Evolutionary conservation across 2,888 invertebrate genomes (phyloP), one percentile per base, ranked within the genome.

Genomic region (Pandemis corylana): DNA sequence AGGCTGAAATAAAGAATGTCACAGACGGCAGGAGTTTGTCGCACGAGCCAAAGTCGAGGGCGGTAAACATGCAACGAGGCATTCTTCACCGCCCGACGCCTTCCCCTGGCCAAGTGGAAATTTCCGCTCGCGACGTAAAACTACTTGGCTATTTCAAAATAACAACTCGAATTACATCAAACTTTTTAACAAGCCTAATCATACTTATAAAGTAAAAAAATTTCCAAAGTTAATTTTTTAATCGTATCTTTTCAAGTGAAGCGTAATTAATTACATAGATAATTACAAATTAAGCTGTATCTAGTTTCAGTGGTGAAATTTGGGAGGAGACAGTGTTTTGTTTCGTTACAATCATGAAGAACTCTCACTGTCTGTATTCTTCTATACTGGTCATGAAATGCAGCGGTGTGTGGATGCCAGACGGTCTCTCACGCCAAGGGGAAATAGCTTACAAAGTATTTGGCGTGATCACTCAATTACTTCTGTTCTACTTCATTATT

Each of bases 381-480:
- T 71, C 76, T 36, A 78, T 80, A 68, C 59, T 70, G 41, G 49
- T 80, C 3, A 74, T 80, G 76, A 75, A 74, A 59, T 71, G n/a
- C 15, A 72, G 72, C 44, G 79, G 79, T 13, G 71, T 78, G 15
- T 78, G 78, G 78, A 41, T 59, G 13, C 76, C 78, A 0, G 72
- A 77, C 7, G 7, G 53, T n/a, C 64, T 75, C 20, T 13, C 56
- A 10, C 12, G 61, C n/a, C 72, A 62, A 0, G 28, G 36, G 59
- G 64, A 68, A 7, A 20, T 70, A 13, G 68, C 64, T 28, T 78
- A 78, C 62, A 69, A 62, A 12, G 9, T 71, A 2, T 78, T 75
- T 28, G 73, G 71, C 12, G 12, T 63, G 15, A 5, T 73, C 13
- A 42, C 68, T 15, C 78, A 78, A 59, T 13, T 67, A 0, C 15